phyloP scores from a whole-genome alignment of 2,797 vertebrate genomes.

The Semaprochilodus insignis region DNA sequence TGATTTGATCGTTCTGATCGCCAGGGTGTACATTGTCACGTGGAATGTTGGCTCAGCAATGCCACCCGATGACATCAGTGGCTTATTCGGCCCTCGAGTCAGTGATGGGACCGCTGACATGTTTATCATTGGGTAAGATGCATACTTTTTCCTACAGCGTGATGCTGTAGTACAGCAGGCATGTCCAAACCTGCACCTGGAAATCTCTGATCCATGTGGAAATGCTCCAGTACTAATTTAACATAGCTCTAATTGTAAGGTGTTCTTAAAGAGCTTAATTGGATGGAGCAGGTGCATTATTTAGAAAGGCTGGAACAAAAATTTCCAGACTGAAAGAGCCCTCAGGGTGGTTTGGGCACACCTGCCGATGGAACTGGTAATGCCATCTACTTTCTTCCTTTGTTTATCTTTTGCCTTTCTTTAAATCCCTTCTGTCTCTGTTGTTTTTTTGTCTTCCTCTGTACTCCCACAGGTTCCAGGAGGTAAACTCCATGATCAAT shows the following conservation, averaged over 20 bases:
- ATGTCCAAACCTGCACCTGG: constrained; percentile 33
- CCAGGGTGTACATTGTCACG: constrained; percentile 92
- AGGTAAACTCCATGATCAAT: constrained; percentile 98
- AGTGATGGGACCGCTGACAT: constrained; percentile 87
- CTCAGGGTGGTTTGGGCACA: neutral
- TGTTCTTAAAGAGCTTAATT: neutral
- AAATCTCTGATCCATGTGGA: neutral
- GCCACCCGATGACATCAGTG: constrained; percentile 90
- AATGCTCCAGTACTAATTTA: neutral
- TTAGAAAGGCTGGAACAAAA: constrained; percentile 14
- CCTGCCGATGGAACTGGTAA: neutral
- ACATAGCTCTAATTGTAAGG: neutral
- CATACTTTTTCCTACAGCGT: constrained; percentile 44
- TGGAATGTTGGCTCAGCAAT: constrained; percentile 97
- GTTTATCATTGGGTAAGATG: constrained; percentile 94
- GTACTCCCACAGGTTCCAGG: constrained; percentile 85
- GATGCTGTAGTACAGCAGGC: constrained; percentile 56
- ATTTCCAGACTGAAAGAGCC: neutral
- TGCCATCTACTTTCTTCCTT: constrained; percentile 20
- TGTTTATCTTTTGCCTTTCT: neutral
- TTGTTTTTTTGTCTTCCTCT: constrained; percentile 46
- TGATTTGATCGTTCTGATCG: neutral
- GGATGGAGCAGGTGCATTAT: constrained; percentile 33
- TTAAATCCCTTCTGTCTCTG: constrained; percentile 23
- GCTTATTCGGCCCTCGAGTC: constrained; percentile 89